These are phyloP conservation scores for Chironomus tentans DNA, from an alignment of 2,888 invertebrate genomes.

Conservation along the genomic window DNA sequence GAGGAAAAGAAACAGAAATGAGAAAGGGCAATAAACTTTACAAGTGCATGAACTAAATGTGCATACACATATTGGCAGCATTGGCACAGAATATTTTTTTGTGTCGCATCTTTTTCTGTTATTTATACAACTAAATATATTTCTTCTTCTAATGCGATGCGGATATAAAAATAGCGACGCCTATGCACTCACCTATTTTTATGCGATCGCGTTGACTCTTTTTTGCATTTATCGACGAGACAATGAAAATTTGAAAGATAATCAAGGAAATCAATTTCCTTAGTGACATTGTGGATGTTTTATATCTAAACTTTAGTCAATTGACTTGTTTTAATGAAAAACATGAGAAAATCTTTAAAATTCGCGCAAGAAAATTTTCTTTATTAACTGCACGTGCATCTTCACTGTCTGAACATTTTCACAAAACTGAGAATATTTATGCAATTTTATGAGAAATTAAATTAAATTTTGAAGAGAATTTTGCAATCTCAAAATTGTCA, in stretches of 20 bases:
- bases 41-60: too few species aligned
- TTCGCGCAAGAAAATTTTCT: not conserved
- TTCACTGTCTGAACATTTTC: not conserved
- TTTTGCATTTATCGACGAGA: not conserved
- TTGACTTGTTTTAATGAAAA: not conserved
- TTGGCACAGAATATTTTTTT: not conserved
- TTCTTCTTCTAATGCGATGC: not conserved
- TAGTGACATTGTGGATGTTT: not conserved
- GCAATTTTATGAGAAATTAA: not conserved
- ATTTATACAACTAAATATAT: too few species aligned
- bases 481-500: not conserved
- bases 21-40: not conserved
- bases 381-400: not conserved
- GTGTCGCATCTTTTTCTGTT: not conserved
- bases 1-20: not conserved
- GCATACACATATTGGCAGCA: not conserved
- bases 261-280: too few species aligned
- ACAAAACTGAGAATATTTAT: not conserved
- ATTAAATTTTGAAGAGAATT: not conserved
- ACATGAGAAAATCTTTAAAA: not conserved
- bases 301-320: too few species aligned
- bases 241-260: too few species aligned
- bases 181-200: constrained; percentile 17
- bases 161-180: not conserved
- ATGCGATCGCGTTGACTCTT: not conserved